Evolutionary conservation across 2,888 invertebrate species (phyloP), one percentile per base, ranked within the genome.

Genomic region (Heteromyza rotundicornis): DNA sequence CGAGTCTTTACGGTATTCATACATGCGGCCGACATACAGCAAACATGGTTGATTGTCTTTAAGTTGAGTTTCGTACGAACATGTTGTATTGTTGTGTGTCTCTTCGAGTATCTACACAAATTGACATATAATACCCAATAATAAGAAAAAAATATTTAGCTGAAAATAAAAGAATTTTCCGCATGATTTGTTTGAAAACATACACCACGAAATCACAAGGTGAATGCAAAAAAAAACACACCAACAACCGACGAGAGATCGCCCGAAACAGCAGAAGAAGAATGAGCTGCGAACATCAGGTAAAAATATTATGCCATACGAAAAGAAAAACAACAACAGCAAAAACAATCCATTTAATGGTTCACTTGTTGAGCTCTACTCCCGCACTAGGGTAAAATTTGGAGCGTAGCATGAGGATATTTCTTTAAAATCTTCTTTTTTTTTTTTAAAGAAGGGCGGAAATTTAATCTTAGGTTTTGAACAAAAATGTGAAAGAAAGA

Each of bases 111-210:
- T 32, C 32, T 32, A 12, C 32, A 5, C 7, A 32, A 40, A 47
- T 24, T 68, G 70, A 70, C 65, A 71, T 63, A 67, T 65, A 68
- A 69, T 69, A 66, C 68, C 62, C 57, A 59, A 62, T 56, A 65
- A 59, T 65, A 62, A 65, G 65, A 70, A 67, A 59, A 71, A n/a
- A n/a, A n/a, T n/a, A 71, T 72, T 76, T 73, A 76, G 70, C 76
- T 75, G 75, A 76, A 78, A 76, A 77, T 74, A 76, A 78, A 75
- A 75, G 73, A 68, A 76, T 78, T 79, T 79, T 78, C 78, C 78
- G 72, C 79, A 73, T 79, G 74, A 79, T 76, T 78, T 78, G 70
- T 57, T 66, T 56, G 52, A 36, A 52, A 64, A 57, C 32, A 22
- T 23, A 57, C n/a, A 10, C 47, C n/a, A 16, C 47, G 47, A n/a